phyloP scores from a whole-genome alignment of 2,797 vertebrate species.

The Poecile montanus region DNA sequence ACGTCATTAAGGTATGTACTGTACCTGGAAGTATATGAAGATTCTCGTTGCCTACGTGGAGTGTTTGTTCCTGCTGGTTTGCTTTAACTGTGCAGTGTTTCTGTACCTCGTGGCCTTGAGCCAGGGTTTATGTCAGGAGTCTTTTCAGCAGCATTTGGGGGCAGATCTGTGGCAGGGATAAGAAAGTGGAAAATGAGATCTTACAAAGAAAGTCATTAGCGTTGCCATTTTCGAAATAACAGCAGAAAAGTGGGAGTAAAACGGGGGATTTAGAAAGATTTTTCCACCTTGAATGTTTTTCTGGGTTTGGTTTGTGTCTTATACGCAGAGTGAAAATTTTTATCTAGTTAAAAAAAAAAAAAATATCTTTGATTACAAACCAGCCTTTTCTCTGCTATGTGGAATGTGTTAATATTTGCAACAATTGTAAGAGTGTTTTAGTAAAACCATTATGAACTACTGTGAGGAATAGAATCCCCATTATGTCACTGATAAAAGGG shows the following conservation, averaged over 20 bases:
- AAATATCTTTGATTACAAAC: background rate
- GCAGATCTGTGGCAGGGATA: conserved; percentile 51
- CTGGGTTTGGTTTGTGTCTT: background rate
- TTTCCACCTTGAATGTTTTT: background rate
- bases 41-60: background rate
- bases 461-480: conserved; percentile 37
- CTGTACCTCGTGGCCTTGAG: fast-evolving
- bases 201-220: conserved; percentile 59
- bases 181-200: conserved; percentile 54
- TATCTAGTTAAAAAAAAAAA: background rate
- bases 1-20: background rate
- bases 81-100: background rate
- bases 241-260: background rate
- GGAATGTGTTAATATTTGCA: conserved; percentile 55
- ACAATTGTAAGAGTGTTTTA: conserved; percentile 45
- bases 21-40: background rate
- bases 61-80: background rate
- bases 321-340: background rate
- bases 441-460: conserved; percentile 30
- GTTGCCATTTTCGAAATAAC: conserved; percentile 49
- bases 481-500: conserved; percentile 55
- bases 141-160: background rate
- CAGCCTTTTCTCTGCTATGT: background rate
- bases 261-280: background rate
- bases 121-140: background rate